These are phyloP conservation scores for Torymus texanus DNA, from an alignment of 2,888 invertebrate species.

Conservation along the genomic window DNA sequence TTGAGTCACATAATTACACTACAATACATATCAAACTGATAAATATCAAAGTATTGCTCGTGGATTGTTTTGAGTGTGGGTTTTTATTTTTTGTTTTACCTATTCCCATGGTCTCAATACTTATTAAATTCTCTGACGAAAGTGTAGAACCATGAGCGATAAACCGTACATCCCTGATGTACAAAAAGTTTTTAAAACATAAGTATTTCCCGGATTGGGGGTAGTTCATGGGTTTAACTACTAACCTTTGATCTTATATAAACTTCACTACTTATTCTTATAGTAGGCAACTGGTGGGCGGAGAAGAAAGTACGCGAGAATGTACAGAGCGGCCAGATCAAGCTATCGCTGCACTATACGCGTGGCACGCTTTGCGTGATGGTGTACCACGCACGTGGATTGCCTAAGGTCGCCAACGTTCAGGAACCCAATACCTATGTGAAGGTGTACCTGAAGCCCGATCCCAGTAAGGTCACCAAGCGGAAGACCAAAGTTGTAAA, in stretches of 20 bases:
- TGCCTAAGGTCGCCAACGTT: conserved; percentile 86
- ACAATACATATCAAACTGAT: not conserved
- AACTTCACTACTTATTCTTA: conserved; percentile 9
- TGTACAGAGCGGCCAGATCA: conserved; percentile 83
- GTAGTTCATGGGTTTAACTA: no score
- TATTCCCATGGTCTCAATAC: no score
- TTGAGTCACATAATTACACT: not conserved
- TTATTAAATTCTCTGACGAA: no score
- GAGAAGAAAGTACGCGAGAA: conserved; percentile 70
- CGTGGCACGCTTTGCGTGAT: conserved; percentile 86
- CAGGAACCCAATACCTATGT: conserved; percentile 93
- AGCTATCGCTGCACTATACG: conserved; percentile 86
- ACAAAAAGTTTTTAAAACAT: conserved; percentile 10
- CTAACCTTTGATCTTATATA: no score
- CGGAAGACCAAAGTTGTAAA: conserved; percentile 96
- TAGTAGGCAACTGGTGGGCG: conserved; percentile 74
- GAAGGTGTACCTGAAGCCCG: conserved; percentile 94
- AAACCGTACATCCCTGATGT: not conserved
- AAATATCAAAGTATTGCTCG: not conserved
- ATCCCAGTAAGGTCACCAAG: conserved; percentile 93
- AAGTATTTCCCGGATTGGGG: no score
- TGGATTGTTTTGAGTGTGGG: no score
- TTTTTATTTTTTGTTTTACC: no score
- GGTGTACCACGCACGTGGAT: conserved; percentile 93
- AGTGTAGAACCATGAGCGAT: no score